These are phyloP conservation scores for Brienomyrus brachyistius DNA, from an alignment of 2,113 vertebrate genomes.

Conservation along the genomic window DNA sequence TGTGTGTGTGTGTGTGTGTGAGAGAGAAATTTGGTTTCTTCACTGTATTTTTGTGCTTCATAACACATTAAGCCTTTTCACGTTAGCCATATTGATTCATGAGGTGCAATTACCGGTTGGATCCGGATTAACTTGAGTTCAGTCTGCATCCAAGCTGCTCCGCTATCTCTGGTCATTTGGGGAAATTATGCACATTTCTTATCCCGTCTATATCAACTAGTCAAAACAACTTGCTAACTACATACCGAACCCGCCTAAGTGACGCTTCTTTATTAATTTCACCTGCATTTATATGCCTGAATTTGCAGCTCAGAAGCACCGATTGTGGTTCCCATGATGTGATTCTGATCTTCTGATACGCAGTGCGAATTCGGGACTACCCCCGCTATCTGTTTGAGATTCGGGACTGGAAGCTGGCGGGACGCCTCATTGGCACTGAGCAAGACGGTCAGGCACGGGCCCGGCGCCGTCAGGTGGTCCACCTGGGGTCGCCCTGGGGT, in stretches of 20 bases:
- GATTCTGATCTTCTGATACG: not conserved
- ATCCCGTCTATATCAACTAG: no score
- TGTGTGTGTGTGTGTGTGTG: not conserved
- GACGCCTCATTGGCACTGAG: slow-evolving; percentile 81
- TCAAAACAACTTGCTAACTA: not conserved
- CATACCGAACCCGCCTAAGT: not conserved
- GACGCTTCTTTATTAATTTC: not conserved
- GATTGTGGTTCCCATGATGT: not conserved
- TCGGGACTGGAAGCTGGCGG: slow-evolving; percentile 80
- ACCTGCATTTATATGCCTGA: not conserved
- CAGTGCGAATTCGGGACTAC: slow-evolving; percentile 89
- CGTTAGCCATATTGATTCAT: no score
- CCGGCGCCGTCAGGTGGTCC: slow-evolving; percentile 70
- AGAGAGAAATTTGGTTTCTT: no score
- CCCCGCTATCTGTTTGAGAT: slow-evolving; percentile 97
- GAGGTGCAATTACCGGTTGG: no score
- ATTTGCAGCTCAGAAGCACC: not conserved
- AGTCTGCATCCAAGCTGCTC: no score
- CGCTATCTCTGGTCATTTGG: no score
- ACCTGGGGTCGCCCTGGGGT: slow-evolving; percentile 82
- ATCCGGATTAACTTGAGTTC: no score
- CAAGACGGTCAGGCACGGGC: slow-evolving; percentile 80
- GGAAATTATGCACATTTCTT: no score
- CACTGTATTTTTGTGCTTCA: no score
- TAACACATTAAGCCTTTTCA: no score